Conservation (phyloP, 2,797 vertebrate species). For the Myioborus miniatus region DNA sequence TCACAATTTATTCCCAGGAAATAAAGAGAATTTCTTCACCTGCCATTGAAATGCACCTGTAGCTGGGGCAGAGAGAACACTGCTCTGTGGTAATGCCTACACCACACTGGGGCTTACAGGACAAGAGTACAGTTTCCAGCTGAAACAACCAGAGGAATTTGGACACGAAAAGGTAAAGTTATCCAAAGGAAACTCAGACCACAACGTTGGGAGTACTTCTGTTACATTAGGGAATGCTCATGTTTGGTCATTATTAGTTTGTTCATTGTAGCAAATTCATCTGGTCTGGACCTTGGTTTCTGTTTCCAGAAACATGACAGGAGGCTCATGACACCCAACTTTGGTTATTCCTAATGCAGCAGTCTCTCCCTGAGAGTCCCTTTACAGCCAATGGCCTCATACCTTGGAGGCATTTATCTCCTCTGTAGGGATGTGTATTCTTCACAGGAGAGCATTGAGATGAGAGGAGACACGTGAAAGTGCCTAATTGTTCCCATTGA, state of each 20-base stretch:
- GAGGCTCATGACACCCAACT: background rate
- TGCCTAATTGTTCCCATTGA: background rate
- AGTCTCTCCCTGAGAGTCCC: background rate
- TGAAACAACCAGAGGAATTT: background rate
- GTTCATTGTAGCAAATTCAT: background rate
- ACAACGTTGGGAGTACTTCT: background rate
- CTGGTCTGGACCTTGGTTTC: background rate
- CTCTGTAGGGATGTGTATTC: background rate
- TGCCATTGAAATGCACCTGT: background rate
- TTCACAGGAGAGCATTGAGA: background rate
- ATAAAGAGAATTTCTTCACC: background rate
- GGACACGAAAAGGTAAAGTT: background rate
- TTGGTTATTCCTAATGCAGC: background rate
- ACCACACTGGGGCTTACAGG: background rate
- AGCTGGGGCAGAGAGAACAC: background rate
- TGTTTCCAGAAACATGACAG: background rate
- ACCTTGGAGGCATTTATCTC: background rate
- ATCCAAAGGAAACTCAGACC: background rate
- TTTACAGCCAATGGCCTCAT: background rate
- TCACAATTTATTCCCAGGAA: background rate
- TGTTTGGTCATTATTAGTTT: background rate
- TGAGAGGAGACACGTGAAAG: background rate
- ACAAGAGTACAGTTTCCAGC: background rate
- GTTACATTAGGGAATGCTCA: no score
- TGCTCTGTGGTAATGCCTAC: rapidly evolving